Conservation (phyloP, 1,140 invertebrate genomes). For the Drosophila setifemur region DNA sequence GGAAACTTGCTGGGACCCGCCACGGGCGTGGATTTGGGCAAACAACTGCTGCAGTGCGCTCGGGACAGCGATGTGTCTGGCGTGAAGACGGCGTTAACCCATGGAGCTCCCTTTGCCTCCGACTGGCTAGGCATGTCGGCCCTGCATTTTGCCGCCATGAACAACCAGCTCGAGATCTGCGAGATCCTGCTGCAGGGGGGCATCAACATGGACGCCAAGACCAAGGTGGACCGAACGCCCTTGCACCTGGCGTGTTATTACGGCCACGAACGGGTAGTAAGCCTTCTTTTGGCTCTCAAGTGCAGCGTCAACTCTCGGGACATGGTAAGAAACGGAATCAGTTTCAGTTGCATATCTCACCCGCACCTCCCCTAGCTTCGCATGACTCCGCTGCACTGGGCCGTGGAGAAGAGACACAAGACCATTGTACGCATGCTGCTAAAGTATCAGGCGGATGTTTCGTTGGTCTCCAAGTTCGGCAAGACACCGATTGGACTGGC, state of each 20-base stretch:
- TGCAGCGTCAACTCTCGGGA: slow-evolving; percentile 91
- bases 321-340: slow-evolving; percentile 86
- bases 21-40: slow-evolving; percentile 84
- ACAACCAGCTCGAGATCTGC: slow-evolving; percentile 91
- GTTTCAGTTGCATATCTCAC: background rate
- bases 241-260: slow-evolving; percentile 94
- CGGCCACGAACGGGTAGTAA: slow-evolving; percentile 90
- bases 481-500: slow-evolving; percentile 92
- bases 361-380: slow-evolving; percentile 85
- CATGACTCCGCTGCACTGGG: slow-evolving; percentile 98
- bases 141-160: slow-evolving; percentile 92
- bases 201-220: slow-evolving; percentile 93
- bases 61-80: slow-evolving; percentile 90
- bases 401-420: slow-evolving; percentile 91
- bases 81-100: slow-evolving; percentile 91
- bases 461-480: slow-evolving; percentile 90
- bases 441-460: slow-evolving; percentile 88
- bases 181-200: slow-evolving; percentile 92
- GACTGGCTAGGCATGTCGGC: slow-evolving; percentile 96
- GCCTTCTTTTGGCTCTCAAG: slow-evolving; percentile 89
- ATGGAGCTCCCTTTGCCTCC: slow-evolving; percentile 95
- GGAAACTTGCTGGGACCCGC: slow-evolving; percentile 40
- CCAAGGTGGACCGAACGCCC: slow-evolving; percentile 96
- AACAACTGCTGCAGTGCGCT: slow-evolving; percentile 90
- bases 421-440: slow-evolving; percentile 88